Conservation (phyloP, 2,113 vertebrate genomes). For the Channa argus region DNA sequence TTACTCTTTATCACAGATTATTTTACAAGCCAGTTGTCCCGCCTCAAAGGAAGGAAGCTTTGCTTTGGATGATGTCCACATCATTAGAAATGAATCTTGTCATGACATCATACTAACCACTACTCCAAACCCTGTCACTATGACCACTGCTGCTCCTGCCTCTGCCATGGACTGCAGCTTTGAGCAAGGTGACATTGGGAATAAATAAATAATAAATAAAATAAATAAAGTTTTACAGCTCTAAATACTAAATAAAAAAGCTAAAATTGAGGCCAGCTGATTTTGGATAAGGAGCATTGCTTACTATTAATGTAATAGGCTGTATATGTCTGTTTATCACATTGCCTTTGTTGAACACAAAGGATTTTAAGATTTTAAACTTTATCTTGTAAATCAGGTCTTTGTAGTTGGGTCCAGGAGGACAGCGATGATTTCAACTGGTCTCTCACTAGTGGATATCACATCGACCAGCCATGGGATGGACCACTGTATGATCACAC, state of each 20-base stretch:
- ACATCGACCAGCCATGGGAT: conserved; percentile 60
- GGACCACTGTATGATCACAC: conserved; percentile 82
- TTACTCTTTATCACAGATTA: conserved; percentile 64
- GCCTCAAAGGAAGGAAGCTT: not conserved
- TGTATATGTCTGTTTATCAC: too few species aligned
- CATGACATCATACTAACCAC: conserved; percentile 60
- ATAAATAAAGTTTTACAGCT: too few species aligned
- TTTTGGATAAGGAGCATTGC: not conserved
- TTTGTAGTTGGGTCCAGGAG: conserved; percentile 80
- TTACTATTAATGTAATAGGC: not conserved
- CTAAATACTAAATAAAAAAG: too few species aligned
- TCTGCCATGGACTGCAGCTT: conserved; percentile 80
- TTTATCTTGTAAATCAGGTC: conserved; percentile 58
- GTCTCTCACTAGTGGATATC: conserved; percentile 67
- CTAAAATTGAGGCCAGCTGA: too few species aligned
- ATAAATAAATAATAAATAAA: too few species aligned
- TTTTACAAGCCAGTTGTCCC: conserved; percentile 67
- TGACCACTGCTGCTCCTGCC: conserved; percentile 53
- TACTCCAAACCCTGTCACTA: conserved; percentile 64
- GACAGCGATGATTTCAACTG: conserved; percentile 67
- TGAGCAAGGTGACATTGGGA: conserved; percentile 72
- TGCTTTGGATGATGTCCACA: conserved; percentile 80
- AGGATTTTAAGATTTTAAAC: not conserved
- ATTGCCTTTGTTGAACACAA: too few species aligned
- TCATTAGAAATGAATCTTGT: conserved; percentile 68